Evolutionary conservation across 2,888 invertebrate genomes (phyloP).

Genomic region (Lepidocyrtoides sp.): DNA sequence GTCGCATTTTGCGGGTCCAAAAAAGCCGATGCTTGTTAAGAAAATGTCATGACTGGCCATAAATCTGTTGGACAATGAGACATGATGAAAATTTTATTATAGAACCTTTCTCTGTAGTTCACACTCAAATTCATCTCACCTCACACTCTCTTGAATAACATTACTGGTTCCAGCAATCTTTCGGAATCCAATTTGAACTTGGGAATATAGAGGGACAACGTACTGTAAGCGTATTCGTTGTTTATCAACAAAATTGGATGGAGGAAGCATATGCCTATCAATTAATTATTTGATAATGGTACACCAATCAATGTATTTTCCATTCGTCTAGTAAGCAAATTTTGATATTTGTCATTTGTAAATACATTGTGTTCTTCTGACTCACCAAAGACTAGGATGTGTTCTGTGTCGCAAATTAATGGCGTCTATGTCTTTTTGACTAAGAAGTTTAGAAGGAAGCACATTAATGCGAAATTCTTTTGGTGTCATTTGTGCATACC

Average conservation of each 20-base stretch:
- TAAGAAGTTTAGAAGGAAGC: conserved; percentile 64
- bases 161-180: conserved; percentile 57
- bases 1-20: conserved; percentile 70
- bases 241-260: conserved; percentile 54
- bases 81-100: background rate
- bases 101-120: background rate
- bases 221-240: conserved; percentile 56
- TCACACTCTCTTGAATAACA: conserved; percentile 62
- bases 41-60: conserved; percentile 77
- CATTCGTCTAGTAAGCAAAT: background rate
- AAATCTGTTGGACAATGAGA: conserved; percentile 42
- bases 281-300: too few species aligned
- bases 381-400: conserved; percentile 71
- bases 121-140: conserved; percentile 32
- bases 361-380: background rate
- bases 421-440: conserved; percentile 60
- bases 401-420: conserved; percentile 58
- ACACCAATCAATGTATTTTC: too few species aligned
- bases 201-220: conserved; percentile 70
- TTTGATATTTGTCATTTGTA: background rate
- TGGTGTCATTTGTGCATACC: conserved; percentile 75
- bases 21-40: conserved; percentile 72
- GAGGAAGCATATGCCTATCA: conserved; percentile 67
- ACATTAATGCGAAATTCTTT: conserved; percentile 69
- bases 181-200: conserved; percentile 67